Evolutionary conservation across 2,113 vertebrate genomes (phyloP), one percentile per base, ranked within the genome.

Genomic region (Trematocara macrostoma): DNA sequence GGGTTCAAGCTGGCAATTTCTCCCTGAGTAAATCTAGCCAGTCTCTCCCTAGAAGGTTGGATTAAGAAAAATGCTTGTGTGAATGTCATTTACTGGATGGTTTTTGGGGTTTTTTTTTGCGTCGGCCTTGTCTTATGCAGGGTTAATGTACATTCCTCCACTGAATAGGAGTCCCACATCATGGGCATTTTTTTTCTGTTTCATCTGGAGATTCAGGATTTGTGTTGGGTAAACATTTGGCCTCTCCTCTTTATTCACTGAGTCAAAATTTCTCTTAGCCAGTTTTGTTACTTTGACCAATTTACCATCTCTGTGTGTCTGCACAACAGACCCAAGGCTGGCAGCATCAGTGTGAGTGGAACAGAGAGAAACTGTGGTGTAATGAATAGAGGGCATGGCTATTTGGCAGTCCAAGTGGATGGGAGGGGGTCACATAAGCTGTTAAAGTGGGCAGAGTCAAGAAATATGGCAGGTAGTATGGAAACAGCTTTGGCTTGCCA

Each of bases 361-460:
- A 69, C 59, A 53, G 51, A 79, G 84, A 83, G 86, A 76, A 76
- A 85, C 92, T 82, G 90, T 69, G n/a, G 84, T 69, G 91, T 94
- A 94, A 95, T 94, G 90, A 93, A 93, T 92, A 88, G 91, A 89
- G 84, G 91, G 84, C 88, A 91, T 84, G 87, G 87, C 88, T 83
- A 78, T 92, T 94, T 95, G 93, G 94, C 91, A 92, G 87, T 76
- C 45, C 6, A 82, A 84, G 56, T n/a, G 53, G 85, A 80, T 81
- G 84, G 84, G 90, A 90, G 86, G 86, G 87, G 79, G 85, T 91
- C 76, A 55, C 90, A 87, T 88, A 89, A 92, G 93, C 81, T 79
- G 84, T 84, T 85, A 82, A 86, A 79, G 84, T 86, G 89, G 86
- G 85, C 45, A 59, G 69, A 87, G 87, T 91, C 57, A 38, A 69